These are phyloP conservation scores for Pagetopsis macropterus DNA, from an alignment of 2,797 vertebrate genomes.

Conservation along the genomic window DNA sequence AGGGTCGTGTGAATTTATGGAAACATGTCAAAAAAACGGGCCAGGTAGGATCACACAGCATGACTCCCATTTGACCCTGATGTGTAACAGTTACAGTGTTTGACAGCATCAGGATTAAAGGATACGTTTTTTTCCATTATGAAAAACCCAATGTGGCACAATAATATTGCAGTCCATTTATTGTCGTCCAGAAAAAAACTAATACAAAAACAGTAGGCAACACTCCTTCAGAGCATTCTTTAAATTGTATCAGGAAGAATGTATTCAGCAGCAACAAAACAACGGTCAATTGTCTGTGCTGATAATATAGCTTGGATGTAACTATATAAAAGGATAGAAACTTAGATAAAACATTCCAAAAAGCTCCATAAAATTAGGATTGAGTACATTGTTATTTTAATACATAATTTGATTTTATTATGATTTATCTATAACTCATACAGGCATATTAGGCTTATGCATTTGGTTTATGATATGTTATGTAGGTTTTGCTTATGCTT, in stretches of 20 bases:
- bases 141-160: too few relatives aligned
- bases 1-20: slow-evolving; percentile 83
- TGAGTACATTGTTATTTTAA: background rate
- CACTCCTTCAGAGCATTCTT: too few relatives aligned
- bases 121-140: too few relatives aligned
- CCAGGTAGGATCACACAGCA: slow-evolving; percentile 77
- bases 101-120: too few relatives aligned
- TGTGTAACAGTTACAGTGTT: background rate
- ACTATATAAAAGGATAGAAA: background rate
- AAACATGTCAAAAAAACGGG: slow-evolving; percentile 90
- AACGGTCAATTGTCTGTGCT: too few relatives aligned
- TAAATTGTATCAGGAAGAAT: too few relatives aligned
- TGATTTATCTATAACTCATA: background rate
- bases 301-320: too few relatives aligned
- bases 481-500: background rate
- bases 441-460: background rate
- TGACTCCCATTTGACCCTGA: background rate
- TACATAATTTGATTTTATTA: background rate
- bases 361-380: background rate
- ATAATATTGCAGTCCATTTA: too few relatives aligned
- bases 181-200: too few relatives aligned
- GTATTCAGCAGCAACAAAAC: too few relatives aligned
- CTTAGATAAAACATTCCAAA: background rate
- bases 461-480: background rate
- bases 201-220: too few relatives aligned